Percentiles rank a stretch among this genome's conserved stretches.
Conservation (phyloP, 2,113 vertebrate species). For the Hipposideros armiger region DNA sequence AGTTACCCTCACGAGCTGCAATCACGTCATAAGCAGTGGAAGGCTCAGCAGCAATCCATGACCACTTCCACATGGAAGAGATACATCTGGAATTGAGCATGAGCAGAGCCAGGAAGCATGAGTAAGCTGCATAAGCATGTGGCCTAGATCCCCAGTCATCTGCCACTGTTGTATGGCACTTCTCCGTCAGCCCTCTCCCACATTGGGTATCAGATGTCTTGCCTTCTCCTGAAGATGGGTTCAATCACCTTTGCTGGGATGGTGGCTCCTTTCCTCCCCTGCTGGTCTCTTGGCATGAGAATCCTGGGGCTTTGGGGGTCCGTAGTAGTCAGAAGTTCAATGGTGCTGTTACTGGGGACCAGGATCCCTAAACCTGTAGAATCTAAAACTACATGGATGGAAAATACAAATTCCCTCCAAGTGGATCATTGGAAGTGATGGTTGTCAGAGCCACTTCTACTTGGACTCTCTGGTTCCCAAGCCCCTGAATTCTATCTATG, state of each 20-base stretch:
- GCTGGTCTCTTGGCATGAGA: background rate
- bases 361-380: background rate
- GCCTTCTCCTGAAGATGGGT: background rate
- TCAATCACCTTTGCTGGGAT: background rate
- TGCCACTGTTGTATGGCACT: background rate
- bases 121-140: fast-evolving
- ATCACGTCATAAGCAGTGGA: background rate
- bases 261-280: background rate
- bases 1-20: background rate
- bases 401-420: background rate
- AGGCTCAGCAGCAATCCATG: background rate
- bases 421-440: background rate
- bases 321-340: background rate
- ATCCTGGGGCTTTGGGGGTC: background rate
- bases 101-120: background rate
- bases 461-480: background rate
- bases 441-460: background rate
- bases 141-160: background rate
- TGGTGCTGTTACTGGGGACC: background rate
- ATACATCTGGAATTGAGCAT: background rate
- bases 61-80: background rate
- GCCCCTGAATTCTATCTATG: background rate
- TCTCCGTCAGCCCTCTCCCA: too few relatives aligned
- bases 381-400: background rate
- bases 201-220: too few relatives aligned